Evolutionary conservation across 2,888 invertebrate genomes (phyloP).

Genomic region (Eumacrocentrus americanus): DNA sequence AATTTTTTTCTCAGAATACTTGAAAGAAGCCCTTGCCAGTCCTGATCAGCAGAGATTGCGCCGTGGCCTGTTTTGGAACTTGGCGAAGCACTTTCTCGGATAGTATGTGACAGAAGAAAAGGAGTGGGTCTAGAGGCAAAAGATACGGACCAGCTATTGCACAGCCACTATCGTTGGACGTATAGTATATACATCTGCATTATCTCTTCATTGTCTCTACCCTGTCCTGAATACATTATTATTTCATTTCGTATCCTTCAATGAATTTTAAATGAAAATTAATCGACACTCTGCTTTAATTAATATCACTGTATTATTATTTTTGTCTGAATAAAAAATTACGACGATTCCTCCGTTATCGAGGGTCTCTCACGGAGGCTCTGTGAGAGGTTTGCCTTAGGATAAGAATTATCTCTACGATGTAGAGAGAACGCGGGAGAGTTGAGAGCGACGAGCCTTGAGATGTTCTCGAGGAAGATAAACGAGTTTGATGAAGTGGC

Average conservation of each 20-base stretch:
- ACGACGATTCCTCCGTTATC: not conserved
- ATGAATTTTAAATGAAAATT: not conserved
- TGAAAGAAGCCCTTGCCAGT: too few relatives aligned
- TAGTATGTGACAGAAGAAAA: not conserved
- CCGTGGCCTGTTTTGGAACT: not conserved
- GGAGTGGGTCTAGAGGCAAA: not conserved
- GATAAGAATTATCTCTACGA: conserved; percentile 2
- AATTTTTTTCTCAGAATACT: too few relatives aligned
- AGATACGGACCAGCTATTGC: too few relatives aligned
- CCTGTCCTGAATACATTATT: too few relatives aligned
- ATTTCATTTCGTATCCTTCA: too few relatives aligned
- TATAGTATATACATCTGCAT: conserved; percentile 25
- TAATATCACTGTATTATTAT: not conserved
- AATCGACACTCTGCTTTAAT: not conserved
- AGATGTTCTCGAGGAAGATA: conserved; percentile 21
- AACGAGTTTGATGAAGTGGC: conserved; percentile 32
- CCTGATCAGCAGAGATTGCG: too few relatives aligned
- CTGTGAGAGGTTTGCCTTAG: not conserved
- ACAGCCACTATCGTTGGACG: not conserved
- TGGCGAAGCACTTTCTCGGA: conserved; percentile 9
- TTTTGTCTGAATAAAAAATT: conserved; percentile 1
- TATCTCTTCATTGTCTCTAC: conserved; percentile 1
- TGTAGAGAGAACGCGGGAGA: not conserved
- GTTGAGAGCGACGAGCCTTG: not conserved
- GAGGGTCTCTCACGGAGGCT: not conserved